phyloP scores from a whole-genome alignment of 2,888 invertebrate genomes.

The Drosophila nigricruria region DNA sequence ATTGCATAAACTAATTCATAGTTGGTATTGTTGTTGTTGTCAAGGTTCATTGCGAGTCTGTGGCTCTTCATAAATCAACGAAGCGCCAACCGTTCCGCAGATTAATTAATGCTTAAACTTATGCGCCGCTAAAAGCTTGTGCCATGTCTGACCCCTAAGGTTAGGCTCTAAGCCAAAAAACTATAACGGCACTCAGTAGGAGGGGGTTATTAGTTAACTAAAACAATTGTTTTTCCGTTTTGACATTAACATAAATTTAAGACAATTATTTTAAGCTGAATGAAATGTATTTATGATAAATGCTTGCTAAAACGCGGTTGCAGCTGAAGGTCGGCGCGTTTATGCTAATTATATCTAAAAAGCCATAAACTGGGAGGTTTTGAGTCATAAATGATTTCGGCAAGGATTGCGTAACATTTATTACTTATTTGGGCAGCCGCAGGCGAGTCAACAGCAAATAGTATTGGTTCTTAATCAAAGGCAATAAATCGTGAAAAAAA shows the following conservation, averaged over 20 bases:
- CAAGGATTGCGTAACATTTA: conserved; percentile 27
- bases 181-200: conserved; percentile 33
- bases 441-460: background rate
- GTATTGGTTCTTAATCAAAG: conserved; percentile 39
- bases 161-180: conserved; percentile 6
- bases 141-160: conserved; percentile 26
- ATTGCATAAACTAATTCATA: conserved; percentile 35
- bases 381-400: background rate
- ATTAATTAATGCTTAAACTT: conserved; percentile 35
- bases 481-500: conserved; percentile 18
- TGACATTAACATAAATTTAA: conserved; percentile 63
- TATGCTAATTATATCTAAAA: conserved; percentile 43
- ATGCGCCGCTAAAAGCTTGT: conserved; percentile 37
- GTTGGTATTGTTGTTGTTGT: conserved; percentile 30
- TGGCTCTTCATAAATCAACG: conserved; percentile 30
- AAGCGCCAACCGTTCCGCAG: conserved; percentile 29
- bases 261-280: conserved; percentile 39
- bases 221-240: conserved; percentile 15
- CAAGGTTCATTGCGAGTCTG: conserved; percentile 54
- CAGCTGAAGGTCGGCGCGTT: conserved; percentile 58
- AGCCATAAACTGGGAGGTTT: background rate
- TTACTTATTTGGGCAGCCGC: conserved; percentile 11
- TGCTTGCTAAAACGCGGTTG: conserved; percentile 10
- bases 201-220: conserved; percentile 40
- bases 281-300: conserved; percentile 17